Percentiles rank a stretch among this genome's conserved stretches.
Conservation (phyloP, 2,888 invertebrate genomes). For the Nephrotoma appendiculata region DNA sequence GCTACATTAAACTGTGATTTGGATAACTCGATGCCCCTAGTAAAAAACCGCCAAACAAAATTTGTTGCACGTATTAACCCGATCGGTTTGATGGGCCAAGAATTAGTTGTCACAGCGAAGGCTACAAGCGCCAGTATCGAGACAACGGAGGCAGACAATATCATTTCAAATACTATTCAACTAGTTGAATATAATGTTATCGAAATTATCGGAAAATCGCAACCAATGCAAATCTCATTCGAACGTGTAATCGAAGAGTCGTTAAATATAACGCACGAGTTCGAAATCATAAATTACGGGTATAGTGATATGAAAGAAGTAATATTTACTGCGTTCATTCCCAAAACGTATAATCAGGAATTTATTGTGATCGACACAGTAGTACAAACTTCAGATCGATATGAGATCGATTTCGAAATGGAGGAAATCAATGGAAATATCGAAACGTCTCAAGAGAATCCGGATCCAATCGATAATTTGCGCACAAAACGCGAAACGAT, state of each 20-base stretch:
- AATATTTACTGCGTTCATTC: not conserved
- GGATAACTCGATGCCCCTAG: conserved; percentile 5
- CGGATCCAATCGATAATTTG: not conserved
- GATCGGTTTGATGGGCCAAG: conserved; percentile 5
- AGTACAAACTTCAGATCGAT: not conserved
- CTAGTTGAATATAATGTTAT: conserved; percentile 10
- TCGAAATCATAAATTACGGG: not conserved
- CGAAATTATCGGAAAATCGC: conserved; percentile 8
- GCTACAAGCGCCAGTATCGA: conserved; percentile 11
- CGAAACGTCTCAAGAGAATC: not conserved
- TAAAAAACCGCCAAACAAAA: not conserved
- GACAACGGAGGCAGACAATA: not conserved
- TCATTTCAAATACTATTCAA: not conserved
- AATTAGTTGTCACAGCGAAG: conserved; percentile 7
- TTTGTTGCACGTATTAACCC: conserved; percentile 2
- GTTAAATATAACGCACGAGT: not conserved
- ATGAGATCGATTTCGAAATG: not conserved
- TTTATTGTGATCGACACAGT: not conserved
- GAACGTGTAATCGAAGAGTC: not conserved
- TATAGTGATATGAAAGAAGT: not conserved
- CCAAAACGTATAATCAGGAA: not conserved
- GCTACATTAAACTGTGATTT: conserved; percentile 5
- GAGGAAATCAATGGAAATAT: not conserved
- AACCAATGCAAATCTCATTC: not conserved
- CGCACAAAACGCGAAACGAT: not conserved